phyloP scores from a whole-genome alignment of 2,888 invertebrate species.

The Leucania comma region DNA sequence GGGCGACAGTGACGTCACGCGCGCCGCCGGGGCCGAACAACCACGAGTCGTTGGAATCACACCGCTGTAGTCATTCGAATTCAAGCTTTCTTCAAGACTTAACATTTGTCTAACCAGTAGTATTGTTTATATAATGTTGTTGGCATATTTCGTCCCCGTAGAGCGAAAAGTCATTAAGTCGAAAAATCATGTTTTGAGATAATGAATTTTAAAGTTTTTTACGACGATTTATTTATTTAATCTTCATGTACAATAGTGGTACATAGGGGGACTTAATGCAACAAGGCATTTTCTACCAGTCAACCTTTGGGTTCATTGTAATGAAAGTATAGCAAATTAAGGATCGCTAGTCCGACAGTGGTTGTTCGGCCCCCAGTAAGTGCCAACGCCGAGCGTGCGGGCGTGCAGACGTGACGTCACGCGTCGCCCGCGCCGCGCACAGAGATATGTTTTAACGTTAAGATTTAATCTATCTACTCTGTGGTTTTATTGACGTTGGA shows the following conservation, averaged over 20 bases:
- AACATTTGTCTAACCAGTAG: background rate
- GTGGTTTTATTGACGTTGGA: slow-evolving; percentile 37
- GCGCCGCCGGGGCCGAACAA: background rate
- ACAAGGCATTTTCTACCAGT: too few species aligned
- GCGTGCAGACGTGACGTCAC: slow-evolving; percentile 41
- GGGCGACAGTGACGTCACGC: slow-evolving; percentile 35
- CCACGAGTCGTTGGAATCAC: too few species aligned
- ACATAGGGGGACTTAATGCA: too few species aligned
- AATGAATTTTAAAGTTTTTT: too few species aligned
- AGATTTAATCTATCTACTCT: slow-evolving; percentile 46
- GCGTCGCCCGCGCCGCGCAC: slow-evolving; percentile 8
- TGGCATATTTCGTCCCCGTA: too few species aligned
- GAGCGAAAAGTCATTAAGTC: too few species aligned
- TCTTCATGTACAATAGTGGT: too few species aligned
- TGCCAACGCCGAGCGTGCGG: slow-evolving; percentile 12
- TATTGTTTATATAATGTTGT: too few species aligned
- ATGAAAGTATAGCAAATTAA: background rate
- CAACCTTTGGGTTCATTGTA: too few species aligned
- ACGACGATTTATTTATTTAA: too few species aligned
- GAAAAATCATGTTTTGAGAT: too few species aligned
- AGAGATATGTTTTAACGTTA: slow-evolving; percentile 46
- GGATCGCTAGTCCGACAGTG: background rate
- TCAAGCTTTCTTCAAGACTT: background rate
- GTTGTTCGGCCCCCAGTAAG: slow-evolving; percentile 15
- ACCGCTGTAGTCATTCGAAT: background rate